These are phyloP conservation scores for Urocyon cinereoargenteus DNA, from an alignment of 2,797 vertebrate genomes.

Conservation along the genomic window DNA sequence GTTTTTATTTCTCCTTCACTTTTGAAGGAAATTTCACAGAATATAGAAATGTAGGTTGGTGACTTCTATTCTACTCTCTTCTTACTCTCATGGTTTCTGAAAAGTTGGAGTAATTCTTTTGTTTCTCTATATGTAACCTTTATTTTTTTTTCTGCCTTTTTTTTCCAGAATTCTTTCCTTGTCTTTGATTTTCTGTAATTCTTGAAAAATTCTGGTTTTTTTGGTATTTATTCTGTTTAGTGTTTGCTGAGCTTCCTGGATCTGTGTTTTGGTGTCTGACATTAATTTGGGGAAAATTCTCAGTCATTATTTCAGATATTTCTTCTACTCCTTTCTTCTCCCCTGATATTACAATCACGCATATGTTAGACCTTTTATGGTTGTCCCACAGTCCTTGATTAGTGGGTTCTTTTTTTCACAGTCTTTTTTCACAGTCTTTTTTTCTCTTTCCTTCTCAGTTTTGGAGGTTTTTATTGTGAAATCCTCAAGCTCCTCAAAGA, in stretches of 20 bases:
- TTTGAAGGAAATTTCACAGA: background rate
- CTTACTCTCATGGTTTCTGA: background rate
- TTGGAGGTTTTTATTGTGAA: too few relatives aligned
- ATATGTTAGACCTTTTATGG: background rate
- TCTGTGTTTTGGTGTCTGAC: too few relatives aligned
- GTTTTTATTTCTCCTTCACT: background rate
- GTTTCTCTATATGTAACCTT: background rate
- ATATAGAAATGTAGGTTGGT: background rate
- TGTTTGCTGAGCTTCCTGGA: too few relatives aligned
- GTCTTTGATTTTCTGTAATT: too few relatives aligned
- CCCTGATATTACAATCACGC: background rate
- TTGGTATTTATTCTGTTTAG: too few relatives aligned
- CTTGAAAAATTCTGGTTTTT: too few relatives aligned
- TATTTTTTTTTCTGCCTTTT: background rate
- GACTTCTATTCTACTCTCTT: background rate
- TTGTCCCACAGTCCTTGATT: background rate
- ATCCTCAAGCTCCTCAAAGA: too few relatives aligned
- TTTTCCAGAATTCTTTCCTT: background rate
- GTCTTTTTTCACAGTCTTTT: background rate
- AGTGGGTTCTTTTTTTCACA: background rate
- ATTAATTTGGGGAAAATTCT: background rate
- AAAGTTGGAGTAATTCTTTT: background rate
- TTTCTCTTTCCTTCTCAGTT: background rate
- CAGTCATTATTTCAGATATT: background rate
- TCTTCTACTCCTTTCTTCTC: background rate